These are phyloP conservation scores for Balearica regulorum DNA, from an alignment of 2,797 vertebrate species.

Conservation along the genomic window DNA sequence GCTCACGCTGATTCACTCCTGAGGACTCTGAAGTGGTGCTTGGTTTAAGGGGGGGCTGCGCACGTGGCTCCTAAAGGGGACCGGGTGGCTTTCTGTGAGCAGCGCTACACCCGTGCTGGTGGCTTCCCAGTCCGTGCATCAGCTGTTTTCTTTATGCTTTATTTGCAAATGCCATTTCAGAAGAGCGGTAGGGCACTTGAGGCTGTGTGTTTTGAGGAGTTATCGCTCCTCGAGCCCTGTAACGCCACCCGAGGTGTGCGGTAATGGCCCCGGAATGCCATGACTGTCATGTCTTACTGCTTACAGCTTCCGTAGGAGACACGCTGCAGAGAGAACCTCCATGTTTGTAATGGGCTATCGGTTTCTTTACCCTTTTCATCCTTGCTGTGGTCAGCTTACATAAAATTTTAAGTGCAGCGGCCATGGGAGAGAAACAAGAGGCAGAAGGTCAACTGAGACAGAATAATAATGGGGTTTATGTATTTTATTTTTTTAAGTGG, in stretches of 20 bases:
- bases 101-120: background rate
- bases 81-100: background rate
- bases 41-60: background rate
- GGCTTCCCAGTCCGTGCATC: background rate
- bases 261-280: background rate
- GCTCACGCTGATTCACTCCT: background rate
- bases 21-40: background rate
- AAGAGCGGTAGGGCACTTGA: background rate
- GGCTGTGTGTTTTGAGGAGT: background rate
- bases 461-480: slow-evolving; percentile 32
- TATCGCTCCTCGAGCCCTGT: background rate
- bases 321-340: background rate
- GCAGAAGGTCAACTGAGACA: slow-evolving; percentile 32
- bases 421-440: background rate
- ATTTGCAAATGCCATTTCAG: slow-evolving; percentile 20
- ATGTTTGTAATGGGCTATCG: slow-evolving; percentile 9
- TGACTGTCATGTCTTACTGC: background rate
- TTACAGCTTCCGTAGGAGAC: background rate
- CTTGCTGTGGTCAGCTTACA: background rate
- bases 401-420: background rate
- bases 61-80: background rate
- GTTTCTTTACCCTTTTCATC: slow-evolving; percentile 12
- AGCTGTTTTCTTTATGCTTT: slow-evolving; percentile 6
- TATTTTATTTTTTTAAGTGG: background rate
- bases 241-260: background rate